Evolutionary conservation across 2,797 vertebrate species (phyloP), one percentile per base, ranked within the genome.

Genomic region (Allobates femoralis): DNA sequence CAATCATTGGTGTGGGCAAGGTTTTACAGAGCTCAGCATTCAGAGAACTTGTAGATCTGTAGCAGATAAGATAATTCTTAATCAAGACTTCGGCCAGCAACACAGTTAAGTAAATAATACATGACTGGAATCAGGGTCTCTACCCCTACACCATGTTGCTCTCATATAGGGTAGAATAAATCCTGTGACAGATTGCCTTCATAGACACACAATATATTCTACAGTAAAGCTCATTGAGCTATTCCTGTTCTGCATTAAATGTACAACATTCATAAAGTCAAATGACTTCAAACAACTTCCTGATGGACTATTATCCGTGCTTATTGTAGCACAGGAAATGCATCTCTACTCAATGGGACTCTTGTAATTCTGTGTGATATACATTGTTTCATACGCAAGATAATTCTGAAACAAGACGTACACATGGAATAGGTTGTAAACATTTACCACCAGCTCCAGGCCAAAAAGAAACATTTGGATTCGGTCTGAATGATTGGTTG

Each of bases 391-490:
- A 62, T 50, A 34, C 41, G 18, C 5, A 50, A 80, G 19, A 50
- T 66, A 19, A 80, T 14, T 19, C 34, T 2, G 2, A 64, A 30
- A 80, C 60, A 66, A 11, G 60, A 64, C 66, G 30, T 66, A 2
- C 79, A 62, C 7, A 62, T 79, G n/a, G 34, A 28, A 62, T 26
- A 28, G 53, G 34, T 64, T 80, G 79, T 51, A 80, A 66, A 80
- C 60, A 41, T 62, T 79, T 79, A 41, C 34, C 14, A 26, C 23
- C 60, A 28, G 60, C 79, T 66, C 41, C 60, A 12, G 41, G 60
- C 79, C 79, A 80, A 50, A 80, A 60, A 23, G 7, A 28, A 80
- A 80, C 58, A 66, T 80, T 46, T 80, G 58, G 79, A 80, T 51
- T 64, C 23, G 58, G 41, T 64, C 77, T 62, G 4, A 41, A 5